Evolutionary conservation across 1,140 invertebrate species (phyloP), one percentile per base, ranked within the genome.

Genomic region (Grapholita molesta): DNA sequence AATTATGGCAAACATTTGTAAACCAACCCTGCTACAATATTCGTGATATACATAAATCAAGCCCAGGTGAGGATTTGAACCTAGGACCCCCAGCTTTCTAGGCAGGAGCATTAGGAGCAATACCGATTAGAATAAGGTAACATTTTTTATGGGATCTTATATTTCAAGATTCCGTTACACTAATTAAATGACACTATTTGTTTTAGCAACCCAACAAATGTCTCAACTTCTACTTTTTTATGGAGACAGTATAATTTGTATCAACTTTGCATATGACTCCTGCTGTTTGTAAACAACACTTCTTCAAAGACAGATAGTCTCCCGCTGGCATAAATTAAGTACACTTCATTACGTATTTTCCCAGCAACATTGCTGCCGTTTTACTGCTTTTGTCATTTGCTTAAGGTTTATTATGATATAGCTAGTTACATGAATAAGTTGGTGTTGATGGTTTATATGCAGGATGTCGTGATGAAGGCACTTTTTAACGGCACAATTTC

Each of bases 381-480:
- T n/a, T 8, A 21, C 15, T 21, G 6, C 18, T 48, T 48, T 21
- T 8, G 2, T 11, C 15, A 9, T 21, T 0, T 21, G 18, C 2
- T 3, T 48, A 48, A 48, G 18, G 42, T 48, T 0, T 21, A 9
- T 48, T 15, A 8, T 9, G n/a, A 18, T 1, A 9, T 48, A 18
- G 1, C 5, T n/a, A 3, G 8, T 5, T 48, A 9, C 15, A 48
- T 21, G 18, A 7, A 48, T 21, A 48, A 48, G 42, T 6, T 48
- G 42, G 42, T n/a, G 21, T 9, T 24, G 23, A 25, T 24, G 55
- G 12, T 65, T 65, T 30, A 30, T 25, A 12, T 65, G 9, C 64
- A 65, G 64, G 28, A 65, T 65, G 33, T 65, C 30, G 64, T 65
- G 64, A 65, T 32, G 28, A 32, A 61, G 55, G 53, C 53, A 55